Conservation (phyloP, 2,797 vertebrate genomes). For the Clarias platycephalus region DNA sequence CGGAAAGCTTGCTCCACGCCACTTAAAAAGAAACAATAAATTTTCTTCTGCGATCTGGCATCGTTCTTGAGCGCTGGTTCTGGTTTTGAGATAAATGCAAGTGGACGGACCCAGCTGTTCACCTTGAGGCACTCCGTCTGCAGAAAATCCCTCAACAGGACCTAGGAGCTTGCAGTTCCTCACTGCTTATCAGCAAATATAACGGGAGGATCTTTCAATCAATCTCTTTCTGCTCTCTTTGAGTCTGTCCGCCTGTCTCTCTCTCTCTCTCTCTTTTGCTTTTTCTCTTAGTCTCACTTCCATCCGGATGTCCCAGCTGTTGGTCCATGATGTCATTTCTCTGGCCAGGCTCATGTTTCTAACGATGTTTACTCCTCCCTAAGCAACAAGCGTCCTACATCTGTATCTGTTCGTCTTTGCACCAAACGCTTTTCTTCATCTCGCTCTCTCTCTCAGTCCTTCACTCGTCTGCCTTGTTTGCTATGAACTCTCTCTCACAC, state of each 20-base stretch:
- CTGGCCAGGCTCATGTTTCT: constrained; percentile 74
- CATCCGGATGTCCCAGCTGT: constrained; percentile 66
- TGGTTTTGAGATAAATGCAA: constrained; percentile 48
- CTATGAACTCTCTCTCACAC: constrained; percentile 17
- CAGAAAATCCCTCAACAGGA: neutral
- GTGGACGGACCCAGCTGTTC: constrained; percentile 51
- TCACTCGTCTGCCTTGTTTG: neutral
- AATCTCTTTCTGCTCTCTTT: neutral
- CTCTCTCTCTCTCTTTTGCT: neutral
- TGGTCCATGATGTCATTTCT: constrained; percentile 69
- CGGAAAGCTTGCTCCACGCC: constrained; percentile 15
- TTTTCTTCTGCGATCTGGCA: constrained; percentile 30
- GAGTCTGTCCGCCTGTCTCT: neutral
- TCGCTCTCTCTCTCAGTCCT: neutral
- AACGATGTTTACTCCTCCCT: constrained; percentile 69
- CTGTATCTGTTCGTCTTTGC: constrained; percentile 63
- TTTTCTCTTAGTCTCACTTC: neutral
- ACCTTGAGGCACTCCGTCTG: neutral
- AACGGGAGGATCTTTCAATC: neutral
- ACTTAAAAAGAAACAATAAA: constrained; percentile 25
- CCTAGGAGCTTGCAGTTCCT: neutral
- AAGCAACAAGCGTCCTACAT: constrained; percentile 75
- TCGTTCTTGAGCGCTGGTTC: constrained; percentile 4
- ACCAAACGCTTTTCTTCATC: constrained; percentile 16
- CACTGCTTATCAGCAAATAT: neutral